Evolutionary conservation across 2,888 invertebrate species (phyloP).

Genomic region (Caenorhabditis wallacei): DNA sequence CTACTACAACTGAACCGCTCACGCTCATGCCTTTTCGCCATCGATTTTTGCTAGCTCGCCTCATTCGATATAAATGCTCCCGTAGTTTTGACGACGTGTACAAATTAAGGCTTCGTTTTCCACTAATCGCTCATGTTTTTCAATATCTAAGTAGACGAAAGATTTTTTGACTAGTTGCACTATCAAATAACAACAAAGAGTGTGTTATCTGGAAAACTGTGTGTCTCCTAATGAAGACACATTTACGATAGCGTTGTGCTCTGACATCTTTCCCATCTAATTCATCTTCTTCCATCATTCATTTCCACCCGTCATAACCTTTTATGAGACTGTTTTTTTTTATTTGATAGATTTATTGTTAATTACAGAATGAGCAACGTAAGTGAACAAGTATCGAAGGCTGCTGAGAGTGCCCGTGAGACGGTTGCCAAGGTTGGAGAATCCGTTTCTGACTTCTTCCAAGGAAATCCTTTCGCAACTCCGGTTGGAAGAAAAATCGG

Average conservation of each 20-base stretch:
- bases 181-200: neutral
- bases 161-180: neutral
- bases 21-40: conserved; percentile 47
- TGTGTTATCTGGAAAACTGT: conserved; percentile 6
- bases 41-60: conserved; percentile 50
- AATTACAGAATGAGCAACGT: conserved; percentile 76
- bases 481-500: conserved; percentile 82
- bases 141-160: neutral
- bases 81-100: neutral
- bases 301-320: neutral
- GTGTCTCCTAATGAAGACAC: neutral
- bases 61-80: conserved; percentile 23
- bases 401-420: conserved; percentile 80
- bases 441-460: conserved; percentile 82
- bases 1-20: conserved; percentile 42
- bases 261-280: conserved; percentile 32
- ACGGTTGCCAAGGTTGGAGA: conserved; percentile 79
- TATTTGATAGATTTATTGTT: neutral
- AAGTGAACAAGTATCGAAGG: conserved; percentile 78
- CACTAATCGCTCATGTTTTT: neutral
- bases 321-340: neutral
- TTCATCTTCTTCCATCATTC: conserved; percentile 8
- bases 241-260: conserved; percentile 19
- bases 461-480: conserved; percentile 82
- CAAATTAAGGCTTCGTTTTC: conserved; percentile 25